Evolutionary conservation across 2,113 vertebrate genomes (phyloP).

Genomic region (Corapipo altera): DNA sequence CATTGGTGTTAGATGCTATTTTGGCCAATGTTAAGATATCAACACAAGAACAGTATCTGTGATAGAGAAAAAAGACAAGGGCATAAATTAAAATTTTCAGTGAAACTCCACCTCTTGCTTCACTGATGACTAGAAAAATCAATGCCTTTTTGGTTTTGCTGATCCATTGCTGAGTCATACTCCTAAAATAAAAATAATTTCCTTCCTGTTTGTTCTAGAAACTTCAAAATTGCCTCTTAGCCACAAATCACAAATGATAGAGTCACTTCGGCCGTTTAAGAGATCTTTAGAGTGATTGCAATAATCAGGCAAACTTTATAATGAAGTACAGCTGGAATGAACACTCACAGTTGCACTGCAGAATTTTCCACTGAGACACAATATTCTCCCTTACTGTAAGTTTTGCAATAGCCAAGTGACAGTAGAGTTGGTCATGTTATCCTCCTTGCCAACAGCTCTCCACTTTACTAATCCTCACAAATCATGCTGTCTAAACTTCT

Average conservation of each 20-base stretch:
- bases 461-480: neutral
- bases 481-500: neutral
- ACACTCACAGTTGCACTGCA: neutral
- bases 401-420: neutral
- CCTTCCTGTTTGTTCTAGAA: conserved; percentile 44
- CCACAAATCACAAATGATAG: conserved; percentile 7
- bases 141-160: conserved; percentile 11
- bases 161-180: conserved; percentile 38
- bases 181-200: conserved; percentile 47
- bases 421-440: neutral
- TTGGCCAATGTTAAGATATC: neutral
- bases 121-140: conserved; percentile 8
- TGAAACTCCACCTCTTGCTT: neutral
- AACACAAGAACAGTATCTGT: neutral
- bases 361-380: neutral
- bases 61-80: neutral
- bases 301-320: conserved; percentile 43
- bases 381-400: neutral
- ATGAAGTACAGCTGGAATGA: conserved; percentile 37
- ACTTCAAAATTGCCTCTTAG: conserved; percentile 42
- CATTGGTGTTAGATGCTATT: neutral
- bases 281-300: conserved; percentile 33
- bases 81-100: neutral
- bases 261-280: conserved; percentile 36
- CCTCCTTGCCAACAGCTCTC: neutral